Percentiles rank a stretch among this genome's conserved stretches.
Conservation (phyloP, 2,797 vertebrate genomes). For the Pterois miles region DNA sequence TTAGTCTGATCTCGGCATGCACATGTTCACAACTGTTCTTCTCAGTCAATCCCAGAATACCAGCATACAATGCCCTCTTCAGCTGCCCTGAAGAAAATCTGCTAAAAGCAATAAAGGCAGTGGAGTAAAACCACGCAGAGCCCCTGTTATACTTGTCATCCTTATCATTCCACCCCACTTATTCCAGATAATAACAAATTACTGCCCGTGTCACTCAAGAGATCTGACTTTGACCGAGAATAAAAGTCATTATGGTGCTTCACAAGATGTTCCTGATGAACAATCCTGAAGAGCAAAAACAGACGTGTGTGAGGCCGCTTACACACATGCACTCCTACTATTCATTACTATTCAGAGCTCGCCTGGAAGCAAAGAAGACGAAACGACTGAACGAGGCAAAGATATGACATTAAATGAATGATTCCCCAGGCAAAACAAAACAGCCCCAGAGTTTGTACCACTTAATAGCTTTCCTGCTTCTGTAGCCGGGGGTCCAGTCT, state of each 20-base stretch:
- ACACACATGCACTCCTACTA: constrained; percentile 36
- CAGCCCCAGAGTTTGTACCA: constrained; percentile 52
- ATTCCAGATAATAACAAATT: constrained; percentile 80
- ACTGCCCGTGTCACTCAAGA: constrained; percentile 75
- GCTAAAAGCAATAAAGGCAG: constrained; percentile 61
- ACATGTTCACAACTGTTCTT: constrained; percentile 34
- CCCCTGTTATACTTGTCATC: constrained; percentile 57
- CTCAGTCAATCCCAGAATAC: constrained; percentile 59
- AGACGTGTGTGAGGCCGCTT: constrained; percentile 52
- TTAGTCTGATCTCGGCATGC: constrained; percentile 44
- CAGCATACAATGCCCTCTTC: constrained; percentile 54
- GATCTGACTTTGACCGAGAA: constrained; percentile 63
- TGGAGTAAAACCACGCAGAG: constrained; percentile 37
- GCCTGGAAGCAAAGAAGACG: constrained; percentile 33
- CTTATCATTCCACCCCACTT: constrained; percentile 81
- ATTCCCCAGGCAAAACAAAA: constrained; percentile 67
- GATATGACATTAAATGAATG: constrained; percentile 68
- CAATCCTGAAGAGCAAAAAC: constrained; percentile 60
- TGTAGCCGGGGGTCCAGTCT: constrained; percentile 33
- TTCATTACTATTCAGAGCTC: constrained; percentile 53
- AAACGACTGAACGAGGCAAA: constrained; percentile 32
- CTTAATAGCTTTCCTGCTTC: constrained; percentile 64
- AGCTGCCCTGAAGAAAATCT: constrained; percentile 64
- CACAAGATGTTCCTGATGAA: constrained; percentile 63
- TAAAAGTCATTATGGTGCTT: constrained; percentile 70